Conservation (phyloP, 2,113 vertebrate species). For the Athene noctua region DNA sequence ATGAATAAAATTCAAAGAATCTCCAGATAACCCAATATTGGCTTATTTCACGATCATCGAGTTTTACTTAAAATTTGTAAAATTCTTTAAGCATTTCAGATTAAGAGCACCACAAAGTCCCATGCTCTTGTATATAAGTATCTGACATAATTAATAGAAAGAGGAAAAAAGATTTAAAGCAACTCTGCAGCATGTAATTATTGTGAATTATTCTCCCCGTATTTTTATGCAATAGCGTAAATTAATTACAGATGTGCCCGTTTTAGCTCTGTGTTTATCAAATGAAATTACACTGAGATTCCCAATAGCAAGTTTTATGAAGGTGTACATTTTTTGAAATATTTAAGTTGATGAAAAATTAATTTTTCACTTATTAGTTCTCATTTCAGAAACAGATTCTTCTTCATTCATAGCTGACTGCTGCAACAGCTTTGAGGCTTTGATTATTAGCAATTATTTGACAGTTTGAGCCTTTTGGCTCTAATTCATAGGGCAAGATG, state of each 20-base stretch:
- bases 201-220: not conserved
- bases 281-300: not conserved
- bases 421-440: not conserved
- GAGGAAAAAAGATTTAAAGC: not conserved
- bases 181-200: not conserved
- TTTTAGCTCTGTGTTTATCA: conserved; percentile 2
- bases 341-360: not conserved
- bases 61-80: not conserved
- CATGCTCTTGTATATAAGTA: not conserved
- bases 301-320: not conserved
- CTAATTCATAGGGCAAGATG: not conserved
- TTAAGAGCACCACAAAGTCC: not conserved
- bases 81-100: not conserved
- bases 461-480: not conserved
- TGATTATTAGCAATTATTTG: conserved; percentile 5
- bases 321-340: not conserved
- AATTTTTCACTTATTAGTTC: not conserved
- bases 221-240: not conserved
- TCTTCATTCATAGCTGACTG: conserved; percentile 1
- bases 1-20: not conserved
- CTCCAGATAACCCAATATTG: not conserved
- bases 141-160: not conserved
- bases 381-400: not conserved
- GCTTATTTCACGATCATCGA: not conserved
- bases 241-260: conserved; percentile 9